phyloP scores from a whole-genome alignment of 2,797 vertebrate species.

The Miichthys miiuy region DNA sequence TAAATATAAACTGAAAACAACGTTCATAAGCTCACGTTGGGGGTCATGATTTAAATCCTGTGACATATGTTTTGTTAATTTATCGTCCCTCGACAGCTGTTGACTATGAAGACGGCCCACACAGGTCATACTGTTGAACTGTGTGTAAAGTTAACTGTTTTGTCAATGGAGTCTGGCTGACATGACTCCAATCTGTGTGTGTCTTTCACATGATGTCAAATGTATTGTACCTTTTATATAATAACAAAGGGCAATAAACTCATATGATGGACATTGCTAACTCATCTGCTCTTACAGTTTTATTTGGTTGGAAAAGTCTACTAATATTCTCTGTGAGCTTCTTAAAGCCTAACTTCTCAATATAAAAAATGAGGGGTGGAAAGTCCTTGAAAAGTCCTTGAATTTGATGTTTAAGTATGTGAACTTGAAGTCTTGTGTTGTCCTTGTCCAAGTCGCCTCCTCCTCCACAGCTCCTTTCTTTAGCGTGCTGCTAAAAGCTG shows the following conservation, averaged over 20 bases:
- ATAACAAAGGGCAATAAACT: conserved; percentile 74
- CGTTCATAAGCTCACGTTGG: conserved; percentile 15
- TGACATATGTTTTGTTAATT: conserved; percentile 14
- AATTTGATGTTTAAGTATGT: no score
- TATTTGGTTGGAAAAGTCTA: not conserved
- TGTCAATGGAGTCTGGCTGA: conserved; percentile 26
- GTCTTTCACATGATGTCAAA: conserved; percentile 57
- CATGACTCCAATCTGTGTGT: conserved; percentile 34
- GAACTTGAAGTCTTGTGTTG: no score
- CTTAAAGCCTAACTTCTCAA: no score
- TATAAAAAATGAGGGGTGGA: no score
- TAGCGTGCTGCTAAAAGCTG: conserved; percentile 55
- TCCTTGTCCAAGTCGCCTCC: not conserved
- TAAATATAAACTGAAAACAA: conserved; percentile 21
- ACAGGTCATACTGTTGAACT: not conserved
- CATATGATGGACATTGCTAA: conserved; percentile 34
- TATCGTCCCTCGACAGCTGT: conserved; percentile 21
- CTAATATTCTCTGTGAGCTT: not conserved
- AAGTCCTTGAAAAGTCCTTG: no score
- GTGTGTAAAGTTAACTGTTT: conserved; percentile 9
- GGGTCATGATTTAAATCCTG: conserved; percentile 10
- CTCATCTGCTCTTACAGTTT: not conserved
- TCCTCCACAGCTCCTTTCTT: conserved; percentile 28
- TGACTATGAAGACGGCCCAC: not conserved
- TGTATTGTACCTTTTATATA: conserved; percentile 50